Conservation (phyloP, 2,888 invertebrate species). For the Pristionchus exspectatus region DNA sequence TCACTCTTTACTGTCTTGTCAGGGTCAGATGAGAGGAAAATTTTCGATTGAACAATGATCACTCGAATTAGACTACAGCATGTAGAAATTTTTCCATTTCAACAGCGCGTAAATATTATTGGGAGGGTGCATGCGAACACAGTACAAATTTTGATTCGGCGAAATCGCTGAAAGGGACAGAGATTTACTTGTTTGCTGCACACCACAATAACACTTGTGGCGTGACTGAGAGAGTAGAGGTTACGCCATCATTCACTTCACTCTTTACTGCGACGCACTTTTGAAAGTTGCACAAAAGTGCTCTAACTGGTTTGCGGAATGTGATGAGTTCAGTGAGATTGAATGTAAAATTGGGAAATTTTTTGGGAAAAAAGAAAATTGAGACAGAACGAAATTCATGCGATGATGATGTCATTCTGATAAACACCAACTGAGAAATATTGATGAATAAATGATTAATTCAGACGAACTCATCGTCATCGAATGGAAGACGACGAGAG, state of each 20-base stretch:
- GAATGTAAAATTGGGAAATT: neutral
- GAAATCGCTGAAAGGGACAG: neutral
- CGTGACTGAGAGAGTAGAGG: slow-evolving; percentile 4
- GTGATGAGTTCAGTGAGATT: neutral
- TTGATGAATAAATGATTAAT: neutral
- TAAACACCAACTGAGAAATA: neutral
- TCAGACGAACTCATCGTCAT: slow-evolving; percentile 19
- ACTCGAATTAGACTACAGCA: neutral
- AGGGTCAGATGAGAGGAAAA: no score
- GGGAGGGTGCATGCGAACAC: neutral
- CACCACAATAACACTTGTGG: neutral
- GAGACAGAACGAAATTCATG: neutral
- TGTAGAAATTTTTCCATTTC: neutral
- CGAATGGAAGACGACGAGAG: slow-evolving; percentile 42
- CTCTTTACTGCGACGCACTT: neutral
- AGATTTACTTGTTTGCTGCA: neutral
- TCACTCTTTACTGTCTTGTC: no score
- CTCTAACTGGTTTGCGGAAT: neutral
- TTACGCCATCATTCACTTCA: neutral
- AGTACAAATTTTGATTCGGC: neutral
- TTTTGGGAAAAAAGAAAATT: neutral
- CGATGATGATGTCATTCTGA: neutral
- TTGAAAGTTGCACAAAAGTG: neutral
- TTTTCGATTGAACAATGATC: neutral
- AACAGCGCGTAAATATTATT: neutral